Conservation (phyloP, 2,113 vertebrate genomes). For the Atherinomorus stipes region DNA sequence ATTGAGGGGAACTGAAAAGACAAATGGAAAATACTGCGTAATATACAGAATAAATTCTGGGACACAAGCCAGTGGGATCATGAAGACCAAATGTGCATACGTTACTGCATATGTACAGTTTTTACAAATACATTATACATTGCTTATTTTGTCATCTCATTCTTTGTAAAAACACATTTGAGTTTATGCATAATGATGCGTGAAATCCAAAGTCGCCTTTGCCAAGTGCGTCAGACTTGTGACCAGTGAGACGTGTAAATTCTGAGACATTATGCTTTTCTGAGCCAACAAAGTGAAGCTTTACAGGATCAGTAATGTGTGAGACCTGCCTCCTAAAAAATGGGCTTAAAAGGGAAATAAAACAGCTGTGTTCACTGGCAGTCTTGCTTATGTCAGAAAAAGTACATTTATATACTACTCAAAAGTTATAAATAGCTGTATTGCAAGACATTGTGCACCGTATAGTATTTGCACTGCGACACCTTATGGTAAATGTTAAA, state of each 20-base stretch:
- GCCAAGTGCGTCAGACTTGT: background rate
- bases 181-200: background rate
- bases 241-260: background rate
- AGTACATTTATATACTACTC: too few species aligned
- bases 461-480: too few species aligned
- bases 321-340: background rate
- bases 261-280: background rate
- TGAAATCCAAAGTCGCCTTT: background rate
- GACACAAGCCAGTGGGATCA: background rate
- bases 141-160: background rate
- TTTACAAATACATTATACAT: background rate
- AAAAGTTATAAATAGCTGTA: too few species aligned
- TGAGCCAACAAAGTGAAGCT: background rate
- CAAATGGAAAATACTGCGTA: background rate
- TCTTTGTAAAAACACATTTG: background rate
- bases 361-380: background rate
- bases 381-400: too few species aligned
- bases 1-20: background rate
- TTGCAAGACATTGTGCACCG: too few species aligned
- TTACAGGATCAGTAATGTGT: background rate
- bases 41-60: background rate
- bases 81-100: background rate
- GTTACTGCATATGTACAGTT: background rate
- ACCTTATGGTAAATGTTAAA: too few species aligned
- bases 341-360: too few species aligned